Evolutionary conservation across 2,888 invertebrate species (phyloP).

Genomic region (Rhyacophila evoluta): DNA sequence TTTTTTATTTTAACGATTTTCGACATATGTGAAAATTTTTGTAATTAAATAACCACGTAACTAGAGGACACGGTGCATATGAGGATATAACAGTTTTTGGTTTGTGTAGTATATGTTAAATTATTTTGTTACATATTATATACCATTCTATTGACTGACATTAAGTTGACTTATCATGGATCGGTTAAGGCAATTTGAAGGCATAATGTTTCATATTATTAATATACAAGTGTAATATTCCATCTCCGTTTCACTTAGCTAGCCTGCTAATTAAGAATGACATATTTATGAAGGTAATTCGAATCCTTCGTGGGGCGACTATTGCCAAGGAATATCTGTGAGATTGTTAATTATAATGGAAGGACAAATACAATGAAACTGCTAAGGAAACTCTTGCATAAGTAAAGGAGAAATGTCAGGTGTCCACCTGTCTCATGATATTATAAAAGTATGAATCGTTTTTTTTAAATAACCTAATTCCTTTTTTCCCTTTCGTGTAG

Average conservation of each 20-base stretch:
- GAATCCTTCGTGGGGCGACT: conserved; percentile 8
- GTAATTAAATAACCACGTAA: too few species aligned
- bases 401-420: not conserved
- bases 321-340: conserved; percentile 3
- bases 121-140: too few species aligned
- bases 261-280: conserved; percentile 14
- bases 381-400: conserved; percentile 24
- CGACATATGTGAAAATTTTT: too few species aligned
- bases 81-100: too few species aligned
- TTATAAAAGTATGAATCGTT: not conserved
- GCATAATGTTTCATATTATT: not conserved
- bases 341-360: conserved; percentile 22
- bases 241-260: not conserved
- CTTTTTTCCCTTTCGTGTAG: too few species aligned
- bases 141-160: too few species aligned
- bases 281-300: conserved; percentile 24
- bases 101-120: too few species aligned
- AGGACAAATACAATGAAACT: conserved; percentile 14
- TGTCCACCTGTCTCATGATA: not conserved
- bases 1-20: too few species aligned
- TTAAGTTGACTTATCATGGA: too few species aligned
- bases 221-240: conserved; percentile 14
- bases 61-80: too few species aligned
- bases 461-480: too few species aligned
- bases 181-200: not conserved